Evolutionary conservation across 2,113 vertebrate genomes (phyloP).

Genomic region (Amphiprion ocellaris): DNA sequence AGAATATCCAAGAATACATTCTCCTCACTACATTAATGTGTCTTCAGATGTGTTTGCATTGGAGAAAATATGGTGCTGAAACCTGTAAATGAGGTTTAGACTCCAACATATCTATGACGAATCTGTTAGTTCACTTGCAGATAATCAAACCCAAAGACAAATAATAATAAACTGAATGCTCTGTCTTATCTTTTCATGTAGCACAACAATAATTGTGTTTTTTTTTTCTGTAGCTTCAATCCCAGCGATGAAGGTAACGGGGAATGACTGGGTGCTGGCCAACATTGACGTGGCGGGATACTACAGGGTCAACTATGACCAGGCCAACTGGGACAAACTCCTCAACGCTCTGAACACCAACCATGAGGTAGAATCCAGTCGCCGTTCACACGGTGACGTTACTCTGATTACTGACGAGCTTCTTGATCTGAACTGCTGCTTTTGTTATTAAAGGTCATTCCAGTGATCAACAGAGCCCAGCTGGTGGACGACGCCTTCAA

Average conservation of each 20-base stretch:
- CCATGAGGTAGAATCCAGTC: constrained; percentile 51
- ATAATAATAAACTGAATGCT: too few species aligned
- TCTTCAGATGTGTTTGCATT: too few species aligned
- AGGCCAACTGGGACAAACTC: constrained; percentile 88
- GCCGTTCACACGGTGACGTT: neutral
- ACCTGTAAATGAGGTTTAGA: too few species aligned
- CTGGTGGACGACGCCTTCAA: constrained; percentile 91
- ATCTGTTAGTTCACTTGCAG: too few species aligned
- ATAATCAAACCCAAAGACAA: too few species aligned
- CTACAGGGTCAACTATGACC: constrained; percentile 94
- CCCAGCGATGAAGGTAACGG: neutral
- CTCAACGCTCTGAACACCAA: constrained; percentile 28
- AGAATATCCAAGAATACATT: too few species aligned
- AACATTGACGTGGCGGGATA: constrained; percentile 89
- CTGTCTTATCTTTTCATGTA: too few species aligned
- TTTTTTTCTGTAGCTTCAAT: constrained; percentile 45
- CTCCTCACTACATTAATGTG: too few species aligned
- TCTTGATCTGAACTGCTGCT: neutral
- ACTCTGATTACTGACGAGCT: neutral
- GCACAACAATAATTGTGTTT: neutral
- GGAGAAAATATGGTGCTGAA: too few species aligned
- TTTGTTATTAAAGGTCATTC: constrained; percentile 81
- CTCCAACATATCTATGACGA: too few species aligned
- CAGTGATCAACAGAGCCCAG: constrained; percentile 92
- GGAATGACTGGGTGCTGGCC: constrained; percentile 84